Evolutionary conservation across 2,888 invertebrate genomes (phyloP).

Genomic region (Trachelus troglodyta): DNA sequence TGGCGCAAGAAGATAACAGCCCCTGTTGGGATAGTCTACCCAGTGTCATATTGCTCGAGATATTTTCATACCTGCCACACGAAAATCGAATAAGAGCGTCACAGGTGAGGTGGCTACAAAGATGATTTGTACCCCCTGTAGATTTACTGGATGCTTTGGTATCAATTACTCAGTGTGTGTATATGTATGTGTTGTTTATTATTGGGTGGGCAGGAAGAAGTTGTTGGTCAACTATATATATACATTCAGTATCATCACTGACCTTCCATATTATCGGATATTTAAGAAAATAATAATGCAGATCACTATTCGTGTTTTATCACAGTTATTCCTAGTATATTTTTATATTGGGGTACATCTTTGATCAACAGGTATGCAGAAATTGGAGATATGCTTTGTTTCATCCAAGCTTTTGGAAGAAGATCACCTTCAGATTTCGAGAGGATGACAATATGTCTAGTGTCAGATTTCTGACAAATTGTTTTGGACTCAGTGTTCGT

Average conservation of each 20-base stretch:
- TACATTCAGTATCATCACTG: neutral
- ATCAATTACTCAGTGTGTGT: neutral
- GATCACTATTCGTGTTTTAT: neutral
- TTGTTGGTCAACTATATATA: neutral
- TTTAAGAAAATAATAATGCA: neutral
- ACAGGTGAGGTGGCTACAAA: conserved; percentile 44
- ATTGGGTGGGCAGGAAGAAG: neutral
- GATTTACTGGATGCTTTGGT: neutral
- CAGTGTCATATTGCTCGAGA: conserved; percentile 65
- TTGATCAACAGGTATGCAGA: conserved; percentile 62
- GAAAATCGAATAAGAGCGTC: conserved; percentile 58
- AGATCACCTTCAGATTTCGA: conserved; percentile 60
- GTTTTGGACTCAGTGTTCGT: conserved; percentile 63
- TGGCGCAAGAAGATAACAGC: conserved; percentile 52
- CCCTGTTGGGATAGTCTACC: conserved; percentile 65
- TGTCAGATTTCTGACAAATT: conserved; percentile 56
- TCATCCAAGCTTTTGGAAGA: conserved; percentile 66
- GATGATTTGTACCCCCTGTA: neutral
- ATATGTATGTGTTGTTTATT: neutral
- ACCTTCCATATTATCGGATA: neutral
- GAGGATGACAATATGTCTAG: conserved; percentile 59
- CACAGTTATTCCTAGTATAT: neutral
- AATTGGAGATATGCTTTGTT: conserved; percentile 70
- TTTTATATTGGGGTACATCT: neutral
- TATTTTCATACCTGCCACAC: conserved; percentile 63